These are phyloP conservation scores for Thalpophila matura DNA, from an alignment of 2,888 invertebrate species.

Conservation along the genomic window DNA sequence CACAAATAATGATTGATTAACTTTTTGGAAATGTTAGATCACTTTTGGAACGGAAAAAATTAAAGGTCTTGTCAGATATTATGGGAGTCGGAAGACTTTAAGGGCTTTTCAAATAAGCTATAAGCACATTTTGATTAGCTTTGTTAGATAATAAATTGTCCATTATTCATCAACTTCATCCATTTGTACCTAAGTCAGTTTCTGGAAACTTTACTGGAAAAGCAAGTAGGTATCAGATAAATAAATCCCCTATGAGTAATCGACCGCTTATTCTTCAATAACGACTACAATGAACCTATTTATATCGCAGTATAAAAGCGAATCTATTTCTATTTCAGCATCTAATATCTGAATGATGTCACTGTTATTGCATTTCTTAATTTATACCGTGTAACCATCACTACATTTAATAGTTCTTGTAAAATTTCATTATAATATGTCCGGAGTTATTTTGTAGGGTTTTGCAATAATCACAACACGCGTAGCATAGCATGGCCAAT, in stretches of 20 bases:
- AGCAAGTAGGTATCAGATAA: not conserved
- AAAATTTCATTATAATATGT: slow-evolving; percentile 18
- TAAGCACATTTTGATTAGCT: not conserved
- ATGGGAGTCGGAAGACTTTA: not conserved
- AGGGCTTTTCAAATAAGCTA: not conserved
- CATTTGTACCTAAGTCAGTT: not conserved
- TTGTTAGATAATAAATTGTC: too few relatives aligned
- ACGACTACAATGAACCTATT: slow-evolving; percentile 50
- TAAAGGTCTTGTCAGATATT: not conserved
- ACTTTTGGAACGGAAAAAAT: not conserved
- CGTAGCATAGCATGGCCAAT: too few relatives aligned
- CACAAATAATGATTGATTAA: too few relatives aligned
- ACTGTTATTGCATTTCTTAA: slow-evolving; percentile 47
- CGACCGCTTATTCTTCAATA: slow-evolving; percentile 27
- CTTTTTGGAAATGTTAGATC: not conserved
- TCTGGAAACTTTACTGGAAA: not conserved
- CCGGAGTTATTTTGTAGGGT: not conserved
- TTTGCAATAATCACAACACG: too few relatives aligned
- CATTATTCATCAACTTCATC: not conserved
- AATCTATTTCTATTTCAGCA: slow-evolving; percentile 50
- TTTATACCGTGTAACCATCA: slow-evolving; percentile 36
- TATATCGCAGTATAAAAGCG: slow-evolving; percentile 42
- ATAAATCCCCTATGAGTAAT: slow-evolving; percentile 5
- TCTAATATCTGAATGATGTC: slow-evolving; percentile 48
- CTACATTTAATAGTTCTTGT: slow-evolving; percentile 1